phyloP scores from a whole-genome alignment of 2,888 invertebrate genomes.

The Troglohyphantes excavatus region DNA sequence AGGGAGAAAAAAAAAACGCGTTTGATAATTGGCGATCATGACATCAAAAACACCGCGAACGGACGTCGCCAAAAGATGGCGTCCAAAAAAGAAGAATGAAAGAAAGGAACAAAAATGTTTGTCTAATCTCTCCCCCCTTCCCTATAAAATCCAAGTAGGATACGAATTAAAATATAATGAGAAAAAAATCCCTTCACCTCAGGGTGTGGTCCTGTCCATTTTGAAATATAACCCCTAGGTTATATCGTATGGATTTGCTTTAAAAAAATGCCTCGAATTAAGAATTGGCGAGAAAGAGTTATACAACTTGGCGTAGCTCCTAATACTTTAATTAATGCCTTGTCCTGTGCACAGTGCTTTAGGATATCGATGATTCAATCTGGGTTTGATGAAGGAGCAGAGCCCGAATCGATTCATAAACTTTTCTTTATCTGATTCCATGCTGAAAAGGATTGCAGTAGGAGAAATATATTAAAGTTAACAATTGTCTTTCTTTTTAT shows the following conservation, averaged over 20 bases:
- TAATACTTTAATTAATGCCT: slow-evolving; percentile 64
- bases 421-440: slow-evolving; percentile 34
- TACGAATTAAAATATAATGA: slow-evolving; percentile 56
- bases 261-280: background rate
- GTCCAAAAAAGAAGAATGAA: background rate
- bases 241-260: background rate
- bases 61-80: slow-evolving; percentile 53
- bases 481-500: background rate
- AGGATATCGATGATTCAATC: slow-evolving; percentile 61
- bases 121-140: slow-evolving; percentile 18
- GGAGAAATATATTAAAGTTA: background rate
- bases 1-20: background rate
- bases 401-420: slow-evolving; percentile 1
- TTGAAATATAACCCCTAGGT: slow-evolving; percentile 9
- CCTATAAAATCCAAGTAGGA: slow-evolving; percentile 57
- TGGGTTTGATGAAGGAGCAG: slow-evolving; percentile 41
- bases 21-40: slow-evolving; percentile 58
- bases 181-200: slow-evolving; percentile 33
- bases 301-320: background rate
- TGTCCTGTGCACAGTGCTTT: slow-evolving; percentile 14
- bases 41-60: slow-evolving; percentile 58
- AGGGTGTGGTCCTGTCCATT: slow-evolving; percentile 53
- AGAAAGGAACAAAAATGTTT: slow-evolving; percentile 20
- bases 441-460: background rate
- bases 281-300: background rate